Conservation (phyloP, 2,797 vertebrate genomes). For the Macropus fuliginosus region DNA sequence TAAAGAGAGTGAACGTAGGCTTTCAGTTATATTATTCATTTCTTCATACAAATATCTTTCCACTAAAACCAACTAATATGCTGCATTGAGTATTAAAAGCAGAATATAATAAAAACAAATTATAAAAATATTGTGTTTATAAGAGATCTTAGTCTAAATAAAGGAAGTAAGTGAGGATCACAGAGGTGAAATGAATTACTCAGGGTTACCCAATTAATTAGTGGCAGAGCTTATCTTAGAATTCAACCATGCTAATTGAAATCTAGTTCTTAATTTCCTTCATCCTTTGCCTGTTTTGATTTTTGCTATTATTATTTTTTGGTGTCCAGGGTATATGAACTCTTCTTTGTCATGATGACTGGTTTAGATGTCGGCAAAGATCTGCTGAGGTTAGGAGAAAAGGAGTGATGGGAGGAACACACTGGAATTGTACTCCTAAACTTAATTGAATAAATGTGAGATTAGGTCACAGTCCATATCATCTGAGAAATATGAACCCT, state of each 20-base stretch:
- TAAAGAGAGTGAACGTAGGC: not conserved
- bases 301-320: conserved; percentile 51
- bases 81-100: not conserved
- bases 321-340: conserved; percentile 44
- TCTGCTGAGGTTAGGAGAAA: conserved; percentile 67
- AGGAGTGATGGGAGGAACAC: conserved; percentile 25
- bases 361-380: conserved; percentile 54
- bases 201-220: not conserved
- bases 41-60: not conserved
- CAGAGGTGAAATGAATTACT: not conserved
- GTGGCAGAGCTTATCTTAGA: not conserved
- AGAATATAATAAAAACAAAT: not conserved
- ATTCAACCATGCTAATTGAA: not conserved
- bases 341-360: conserved; percentile 37
- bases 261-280: conserved; percentile 29
- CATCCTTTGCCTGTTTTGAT: conserved; percentile 6
- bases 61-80: not conserved
- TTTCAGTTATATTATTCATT: not conserved
- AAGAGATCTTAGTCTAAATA: not conserved
- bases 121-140: not conserved
- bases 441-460: conserved; percentile 69
- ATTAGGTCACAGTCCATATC: conserved; percentile 68
- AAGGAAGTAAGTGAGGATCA: not conserved
- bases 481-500: conserved; percentile 69
- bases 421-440: conserved; percentile 27